phyloP scores from a whole-genome alignment of 2,888 invertebrate species.

The Agrochola lota region DNA sequence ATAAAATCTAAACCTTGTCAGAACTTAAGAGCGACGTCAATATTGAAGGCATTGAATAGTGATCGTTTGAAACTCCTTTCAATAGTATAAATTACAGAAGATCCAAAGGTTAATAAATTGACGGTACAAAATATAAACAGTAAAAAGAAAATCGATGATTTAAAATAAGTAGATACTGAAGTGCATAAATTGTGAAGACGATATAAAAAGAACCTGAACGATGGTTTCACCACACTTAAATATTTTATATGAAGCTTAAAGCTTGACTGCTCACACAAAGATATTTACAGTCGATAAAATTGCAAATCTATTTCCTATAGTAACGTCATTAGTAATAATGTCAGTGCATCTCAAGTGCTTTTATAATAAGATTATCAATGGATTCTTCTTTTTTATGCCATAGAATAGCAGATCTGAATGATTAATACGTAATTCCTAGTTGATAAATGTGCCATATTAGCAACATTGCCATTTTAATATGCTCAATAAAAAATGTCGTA shows the following conservation, averaged over 20 bases:
- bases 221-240: not conserved
- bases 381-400: constrained; percentile 29
- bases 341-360: constrained; percentile 32
- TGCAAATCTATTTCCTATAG: constrained; percentile 32
- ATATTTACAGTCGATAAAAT: constrained; percentile 12
- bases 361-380: constrained; percentile 24
- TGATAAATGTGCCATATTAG: constrained; percentile 61
- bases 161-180: not conserved
- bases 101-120: not conserved
- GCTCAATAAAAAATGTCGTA: constrained; percentile 58
- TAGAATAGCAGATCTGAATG: constrained; percentile 30
- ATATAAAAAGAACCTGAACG: not conserved
- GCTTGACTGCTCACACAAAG: constrained; percentile 11
- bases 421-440: constrained; percentile 50
- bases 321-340: constrained; percentile 27
- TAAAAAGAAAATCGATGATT: too few species aligned
- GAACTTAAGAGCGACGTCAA: constrained; percentile 26
- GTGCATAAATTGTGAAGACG: not conserved
- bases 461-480: constrained; percentile 61
- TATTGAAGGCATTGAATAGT: constrained; percentile 6
- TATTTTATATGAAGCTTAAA: not conserved
- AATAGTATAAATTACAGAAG: not conserved
- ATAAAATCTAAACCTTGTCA: constrained; percentile 18
- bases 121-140: not conserved
- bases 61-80: constrained; percentile 14